Base-by-base conservation (phyloP, 2,888 invertebrate genomes). In the Cataglyphis cursor region DNA sequence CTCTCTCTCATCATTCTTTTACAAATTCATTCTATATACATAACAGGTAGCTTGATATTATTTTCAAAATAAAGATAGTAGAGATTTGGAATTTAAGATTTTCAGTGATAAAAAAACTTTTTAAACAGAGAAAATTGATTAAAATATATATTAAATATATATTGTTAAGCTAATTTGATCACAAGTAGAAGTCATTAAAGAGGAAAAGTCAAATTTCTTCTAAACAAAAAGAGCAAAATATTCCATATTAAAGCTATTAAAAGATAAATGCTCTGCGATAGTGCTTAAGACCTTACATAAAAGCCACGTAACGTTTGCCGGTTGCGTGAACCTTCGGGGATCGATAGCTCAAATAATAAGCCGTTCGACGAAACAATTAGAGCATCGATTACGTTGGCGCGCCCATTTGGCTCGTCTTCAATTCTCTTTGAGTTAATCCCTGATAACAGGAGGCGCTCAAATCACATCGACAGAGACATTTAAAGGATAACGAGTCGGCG, bases 301-400 rank as follows among this genome's bases (percentile, higher is more conserved):
- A 12, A 57, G 72, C 78, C n/a, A 68, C 72, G 31, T 70, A 59
- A 78, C 70, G 70, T 70, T 59, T 10, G 68, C 15, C 28, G 70
- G 57, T 78, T 78, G 70, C 78, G 59, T 80, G 78, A 72, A 80
- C 12, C 78, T 70, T 80, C 24, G 31, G 31, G 78, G 72, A 59
- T 80, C 78, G 78, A 80, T 80, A 72, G 24, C 59, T 70, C 57
- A 72, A 80, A 59, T 80, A 80, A 80, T 80, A 80, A 70, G 72
- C 59, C 44, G 72, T 80, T 80, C 78, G 78, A 59, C 59, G 78
- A 80, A 80, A 80, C 72, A 80, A 80, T 80, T 80, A 80, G 70
- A 72, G 44, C 59, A 70, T 80, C 78, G 78, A 80, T 80, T 80
- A 80, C 72, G 70, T 78, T 24, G 72, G 57, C 72, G 78, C 78